Percentiles rank a stretch among this genome's conserved stretches.
Evolutionary conservation across 2,888 invertebrate species (phyloP).

Genomic region (Amblyjoppa fuscipennis): DNA sequence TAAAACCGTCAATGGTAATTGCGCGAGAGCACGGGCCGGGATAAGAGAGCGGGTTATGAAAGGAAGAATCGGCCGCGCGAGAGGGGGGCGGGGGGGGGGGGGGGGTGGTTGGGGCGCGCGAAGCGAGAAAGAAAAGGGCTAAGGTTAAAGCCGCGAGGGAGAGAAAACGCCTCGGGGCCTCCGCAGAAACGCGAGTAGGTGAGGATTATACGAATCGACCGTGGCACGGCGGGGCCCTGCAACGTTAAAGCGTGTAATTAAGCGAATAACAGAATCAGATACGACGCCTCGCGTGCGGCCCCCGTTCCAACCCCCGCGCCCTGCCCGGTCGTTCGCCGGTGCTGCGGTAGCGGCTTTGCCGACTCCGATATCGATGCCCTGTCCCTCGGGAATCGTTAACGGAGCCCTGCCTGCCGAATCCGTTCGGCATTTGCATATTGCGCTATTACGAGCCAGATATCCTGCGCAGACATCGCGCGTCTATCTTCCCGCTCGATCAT

Average conservation of each 20-base stretch:
- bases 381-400: constrained; percentile 62
- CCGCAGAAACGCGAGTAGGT: constrained; percentile 76
- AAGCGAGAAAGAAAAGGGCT: constrained; percentile 60
- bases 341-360: constrained; percentile 59
- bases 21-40: constrained; percentile 55
- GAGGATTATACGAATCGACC: constrained; percentile 80
- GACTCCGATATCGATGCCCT: constrained; percentile 58
- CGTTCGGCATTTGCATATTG: constrained; percentile 61
- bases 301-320: constrained; percentile 57
- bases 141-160: constrained; percentile 68
- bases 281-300: constrained; percentile 80
- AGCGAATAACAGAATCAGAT: constrained; percentile 84
- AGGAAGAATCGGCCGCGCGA: constrained; percentile 46
- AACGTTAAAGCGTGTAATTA: constrained; percentile 83
- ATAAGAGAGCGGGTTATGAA: constrained; percentile 16
- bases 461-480: constrained; percentile 19
- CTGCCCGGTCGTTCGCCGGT: constrained; percentile 64
- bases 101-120: constrained; percentile 16
- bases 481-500: background rate
- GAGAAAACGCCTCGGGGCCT: constrained; percentile 68
- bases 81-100: constrained; percentile 16
- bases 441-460: constrained; percentile 44
- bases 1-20: constrained; percentile 70
- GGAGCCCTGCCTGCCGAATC: constrained; percentile 58
- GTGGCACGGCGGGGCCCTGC: constrained; percentile 77